Evolutionary conservation across 2,113 vertebrate species (phyloP), one percentile per base, ranked within the genome.

Genomic region (Neodontobutis hainanensis): DNA sequence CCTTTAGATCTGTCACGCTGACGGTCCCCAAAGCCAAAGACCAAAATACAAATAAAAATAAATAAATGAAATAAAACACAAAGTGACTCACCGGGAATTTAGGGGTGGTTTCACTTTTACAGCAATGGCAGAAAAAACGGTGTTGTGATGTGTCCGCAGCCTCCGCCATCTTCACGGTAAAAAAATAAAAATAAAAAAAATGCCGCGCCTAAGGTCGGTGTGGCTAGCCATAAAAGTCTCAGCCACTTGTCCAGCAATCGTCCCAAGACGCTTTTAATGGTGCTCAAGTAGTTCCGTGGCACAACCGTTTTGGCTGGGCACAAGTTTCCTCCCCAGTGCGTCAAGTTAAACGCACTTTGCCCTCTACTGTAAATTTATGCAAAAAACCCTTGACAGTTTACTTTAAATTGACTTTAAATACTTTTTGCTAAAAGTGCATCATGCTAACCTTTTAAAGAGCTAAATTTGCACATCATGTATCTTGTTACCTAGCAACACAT

Each of bases 121-220:
- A 97, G 88, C 94, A 94, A 90, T 96, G 94, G 85, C 95, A 97
- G 91, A 95, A 98, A 84, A 96, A 98, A 3, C 94, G 94, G 86
- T 93, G 94, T 59, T 92, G 92, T 74, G 92, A 80, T 55, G 93
- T 89, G n/a, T 92, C 88, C 8, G 94, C 93, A 80, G 94, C 93
- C 94, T 95, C 94, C 94, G 94, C 94, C 95, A 95, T 96, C 75
- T 94, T 95, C 87, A 78, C 83, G 55, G 69, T 82, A 55, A 61
- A 27, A 27, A 27, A 27, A 27, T 27, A 27, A 27, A 27, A 27
- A 27, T 27, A 27, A 34, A 52, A 27, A 34, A 52, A 65, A 78
- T 62, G 60, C 73, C 62, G 58, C 15, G 65, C 64, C 67, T 85
- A 85, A 90, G 89, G 88, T 90, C 69, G 57, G 65, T 11, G 74